Evolutionary conservation across 1,140 invertebrate species (phyloP).

Genomic region (Forficula auricularia): DNA sequence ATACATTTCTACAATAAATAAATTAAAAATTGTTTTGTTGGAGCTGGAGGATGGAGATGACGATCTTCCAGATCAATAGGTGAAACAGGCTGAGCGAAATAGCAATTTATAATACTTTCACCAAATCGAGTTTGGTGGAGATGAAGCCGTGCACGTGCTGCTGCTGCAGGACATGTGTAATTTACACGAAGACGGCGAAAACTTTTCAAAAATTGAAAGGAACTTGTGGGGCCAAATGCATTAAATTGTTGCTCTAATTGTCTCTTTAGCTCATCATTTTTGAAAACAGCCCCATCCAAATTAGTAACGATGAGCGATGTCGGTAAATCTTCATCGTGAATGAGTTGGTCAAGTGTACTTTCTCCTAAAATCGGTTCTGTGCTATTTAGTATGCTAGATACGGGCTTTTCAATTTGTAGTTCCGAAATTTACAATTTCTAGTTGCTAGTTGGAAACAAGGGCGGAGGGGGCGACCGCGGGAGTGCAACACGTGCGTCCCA

Average conservation of each 20-base stretch:
- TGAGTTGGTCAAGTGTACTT: conserved; percentile 37
- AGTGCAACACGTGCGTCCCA: too few species aligned
- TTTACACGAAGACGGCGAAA: conserved; percentile 82
- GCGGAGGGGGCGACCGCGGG: too few species aligned
- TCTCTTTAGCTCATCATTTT: conserved; percentile 44
- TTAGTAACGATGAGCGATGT: conserved; percentile 81
- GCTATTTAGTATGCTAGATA: conserved; percentile 23
- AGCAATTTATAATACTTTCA: conserved; percentile 72
- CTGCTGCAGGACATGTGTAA: conserved; percentile 58
- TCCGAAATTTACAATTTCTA: too few species aligned
- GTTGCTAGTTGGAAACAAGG: too few species aligned
- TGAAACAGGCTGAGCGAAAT: conserved; percentile 69
- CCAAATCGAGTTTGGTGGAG: conserved; percentile 69
- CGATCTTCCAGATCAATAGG: conserved; percentile 55
- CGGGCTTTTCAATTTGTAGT: conserved; percentile 25
- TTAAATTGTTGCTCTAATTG: too few species aligned
- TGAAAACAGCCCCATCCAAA: conserved; percentile 61
- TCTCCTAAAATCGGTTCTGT: conserved; percentile 13
- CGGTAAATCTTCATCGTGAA: conserved; percentile 60
- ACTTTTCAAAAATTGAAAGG: conserved; percentile 85
- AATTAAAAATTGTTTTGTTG: conserved; percentile 95
- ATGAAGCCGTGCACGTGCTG: conserved; percentile 66
- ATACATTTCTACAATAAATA: too few species aligned
- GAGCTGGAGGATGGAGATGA: conserved; percentile 76
- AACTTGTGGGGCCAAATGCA: conserved; percentile 45